Base-by-base conservation (phyloP, 2,888 invertebrate species). In the Lepidochrysops patricia region DNA sequence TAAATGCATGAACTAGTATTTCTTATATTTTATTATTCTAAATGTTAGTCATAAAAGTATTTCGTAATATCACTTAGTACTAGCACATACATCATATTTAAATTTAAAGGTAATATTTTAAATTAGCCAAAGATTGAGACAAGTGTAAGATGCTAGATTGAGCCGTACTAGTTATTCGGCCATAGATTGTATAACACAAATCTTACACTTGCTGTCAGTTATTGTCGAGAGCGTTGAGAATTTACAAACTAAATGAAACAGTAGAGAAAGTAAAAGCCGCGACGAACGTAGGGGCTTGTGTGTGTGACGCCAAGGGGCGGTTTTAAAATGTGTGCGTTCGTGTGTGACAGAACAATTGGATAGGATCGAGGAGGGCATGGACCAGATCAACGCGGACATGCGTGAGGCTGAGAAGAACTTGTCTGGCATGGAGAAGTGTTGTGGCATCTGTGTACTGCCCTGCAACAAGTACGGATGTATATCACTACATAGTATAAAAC, bases 311-410 rank as follows among this genome's bases (percentile, higher is more conserved):
- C 67, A 64, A 77, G 79, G 81, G 69, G 63, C 68, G 64, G 70
- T 74, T 72, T 69, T 84, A 84, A 84, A 84, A 72, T 69, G 54
- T 27, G 26, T 54, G 32, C 72, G 67, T 78, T 75, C 72, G 74
- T 86, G 75, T 86, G 80, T 89, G 82, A 86, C 88, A 98, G 99
- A 99, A 86, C 99, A 99, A 97, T 91, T 99, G 94, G 99, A 99
- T 90, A 94, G 99, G 76, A 97, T 99, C 89, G 99, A 99, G 90
- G 98, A 98, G 91, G 99, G 99, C 48, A 98, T 99, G 98, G 99
- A 99, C 90, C 98, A 98, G 90, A 99, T 99, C 90, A 99, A 99
- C 90, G 95, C 97, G 67, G 99, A 99, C 86, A 99, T 99, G 99
- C 94, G 95, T 77, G 99, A 99, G 85, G 99, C 99, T 15, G 99